These are phyloP conservation scores for Morone chrysops DNA, from an alignment of 2,113 vertebrate genomes.

Conservation along the genomic window DNA sequence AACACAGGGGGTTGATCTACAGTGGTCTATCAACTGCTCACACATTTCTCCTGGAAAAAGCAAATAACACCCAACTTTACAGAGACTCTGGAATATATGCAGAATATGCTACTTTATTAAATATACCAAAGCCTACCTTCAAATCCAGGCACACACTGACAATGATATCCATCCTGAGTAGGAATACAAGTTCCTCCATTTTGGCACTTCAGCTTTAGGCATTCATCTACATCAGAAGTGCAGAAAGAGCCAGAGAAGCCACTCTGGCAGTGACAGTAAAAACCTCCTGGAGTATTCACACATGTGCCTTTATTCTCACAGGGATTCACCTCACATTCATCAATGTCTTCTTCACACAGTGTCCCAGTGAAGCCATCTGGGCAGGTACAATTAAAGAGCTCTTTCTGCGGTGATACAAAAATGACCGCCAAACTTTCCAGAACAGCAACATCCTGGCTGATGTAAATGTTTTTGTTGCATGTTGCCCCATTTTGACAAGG, in stretches of 20 bases:
- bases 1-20: slow-evolving; percentile 78
- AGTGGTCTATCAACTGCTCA: slow-evolving; percentile 77
- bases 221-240: slow-evolving; percentile 76
- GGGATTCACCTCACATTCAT: slow-evolving; percentile 79
- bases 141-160: slow-evolving; percentile 80
- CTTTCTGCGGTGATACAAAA: slow-evolving; percentile 82
- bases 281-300: slow-evolving; percentile 80
- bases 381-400: slow-evolving; percentile 82
- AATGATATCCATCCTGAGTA: slow-evolving; percentile 71
- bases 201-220: slow-evolving; percentile 77
- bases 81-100: not conserved
- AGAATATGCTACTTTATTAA: not conserved
- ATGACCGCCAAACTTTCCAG: slow-evolving; percentile 81
- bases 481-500: slow-evolving; percentile 81
- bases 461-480: slow-evolving; percentile 80
- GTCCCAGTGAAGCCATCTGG: slow-evolving; percentile 74
- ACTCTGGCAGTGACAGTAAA: slow-evolving; percentile 76
- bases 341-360: slow-evolving; percentile 80
- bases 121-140: slow-evolving; percentile 72
- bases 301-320: slow-evolving; percentile 80
- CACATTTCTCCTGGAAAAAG: slow-evolving; percentile 75
- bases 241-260: slow-evolving; percentile 78
- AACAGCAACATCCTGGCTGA: slow-evolving; percentile 76
- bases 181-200: slow-evolving; percentile 82
- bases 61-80: slow-evolving; percentile 2